Percentiles rank a stretch among this genome's conserved stretches.
phyloP scores from a whole-genome alignment of 2,113 vertebrate species.

The Aptenodytes patagonicus region DNA sequence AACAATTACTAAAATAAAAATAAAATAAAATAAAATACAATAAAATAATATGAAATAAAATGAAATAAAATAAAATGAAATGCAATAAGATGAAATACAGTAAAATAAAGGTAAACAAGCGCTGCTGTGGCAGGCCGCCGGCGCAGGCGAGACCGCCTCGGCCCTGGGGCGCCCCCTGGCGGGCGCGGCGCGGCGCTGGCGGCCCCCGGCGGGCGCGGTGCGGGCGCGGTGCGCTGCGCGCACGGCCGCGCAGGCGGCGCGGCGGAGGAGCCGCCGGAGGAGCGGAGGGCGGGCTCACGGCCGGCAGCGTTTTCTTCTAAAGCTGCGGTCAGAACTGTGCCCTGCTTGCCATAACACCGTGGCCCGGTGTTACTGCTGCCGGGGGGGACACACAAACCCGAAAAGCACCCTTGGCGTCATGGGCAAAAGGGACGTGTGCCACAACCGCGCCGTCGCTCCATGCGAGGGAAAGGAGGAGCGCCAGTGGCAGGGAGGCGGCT shows the following conservation, averaged over 20 bases:
- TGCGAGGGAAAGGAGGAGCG: neutral
- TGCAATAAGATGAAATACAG: too few species aligned
- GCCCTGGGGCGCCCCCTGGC: neutral
- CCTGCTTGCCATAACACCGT: too few species aligned
- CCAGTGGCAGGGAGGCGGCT: accelerated
- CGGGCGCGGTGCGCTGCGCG: neutral
- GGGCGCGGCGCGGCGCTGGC: accelerated
- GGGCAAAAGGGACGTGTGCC: accelerated
- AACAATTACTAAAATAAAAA: neutral
- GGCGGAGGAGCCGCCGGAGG: too few species aligned
- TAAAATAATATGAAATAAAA: neutral
- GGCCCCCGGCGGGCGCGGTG: too few species aligned
- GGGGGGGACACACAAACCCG: too few species aligned
- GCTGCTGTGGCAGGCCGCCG: accelerated
- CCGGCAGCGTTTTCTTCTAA: accelerated
- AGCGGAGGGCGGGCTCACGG: accelerated
- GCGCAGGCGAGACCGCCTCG: accelerated
- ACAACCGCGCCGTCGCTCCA: accelerated
- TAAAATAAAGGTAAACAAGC: neutral
- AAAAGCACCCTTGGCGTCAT: neutral
- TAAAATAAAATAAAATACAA: too few species aligned
- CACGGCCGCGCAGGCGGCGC: too few species aligned
- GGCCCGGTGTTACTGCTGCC: too few species aligned
- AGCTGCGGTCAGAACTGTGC: accelerated
- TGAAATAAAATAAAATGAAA: neutral